Percentiles rank a stretch among this genome's conserved stretches.
phyloP scores from a whole-genome alignment of 2,113 vertebrate genomes.

The Baryphthengus martii region DNA sequence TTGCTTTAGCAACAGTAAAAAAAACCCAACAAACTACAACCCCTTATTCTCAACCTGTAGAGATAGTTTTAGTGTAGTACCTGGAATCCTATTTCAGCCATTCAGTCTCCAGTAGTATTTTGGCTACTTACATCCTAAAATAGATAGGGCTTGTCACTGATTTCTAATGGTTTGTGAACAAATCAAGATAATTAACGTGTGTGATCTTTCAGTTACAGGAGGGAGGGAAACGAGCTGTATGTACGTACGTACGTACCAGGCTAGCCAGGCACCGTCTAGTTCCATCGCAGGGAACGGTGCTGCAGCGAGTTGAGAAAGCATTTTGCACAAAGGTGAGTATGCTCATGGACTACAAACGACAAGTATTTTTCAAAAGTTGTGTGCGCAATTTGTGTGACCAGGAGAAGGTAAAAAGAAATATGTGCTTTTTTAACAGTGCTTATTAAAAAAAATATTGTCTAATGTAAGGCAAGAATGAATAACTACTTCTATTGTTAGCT shows the following conservation, averaged over 20 bases:
- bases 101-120: background rate
- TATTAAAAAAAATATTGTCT: background rate
- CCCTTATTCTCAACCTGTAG: background rate
- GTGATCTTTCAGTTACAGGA: background rate
- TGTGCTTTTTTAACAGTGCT: background rate
- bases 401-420: background rate
- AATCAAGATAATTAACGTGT: accelerated
- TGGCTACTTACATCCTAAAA: background rate
- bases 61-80: no score
- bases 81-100: background rate
- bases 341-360: background rate
- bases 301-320: background rate
- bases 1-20: background rate
- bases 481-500: background rate
- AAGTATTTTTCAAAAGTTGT: background rate
- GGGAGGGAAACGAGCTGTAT: background rate
- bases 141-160: no score
- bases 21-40: background rate
- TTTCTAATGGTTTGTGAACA: background rate
- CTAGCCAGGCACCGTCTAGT: background rate
- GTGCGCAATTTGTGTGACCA: background rate
- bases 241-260: accelerated
- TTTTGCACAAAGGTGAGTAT: background rate
- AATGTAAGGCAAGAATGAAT: background rate
- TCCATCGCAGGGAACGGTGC: accelerated